These are phyloP conservation scores for Pica pica DNA, from an alignment of 2,113 vertebrate species.

Conservation along the genomic window DNA sequence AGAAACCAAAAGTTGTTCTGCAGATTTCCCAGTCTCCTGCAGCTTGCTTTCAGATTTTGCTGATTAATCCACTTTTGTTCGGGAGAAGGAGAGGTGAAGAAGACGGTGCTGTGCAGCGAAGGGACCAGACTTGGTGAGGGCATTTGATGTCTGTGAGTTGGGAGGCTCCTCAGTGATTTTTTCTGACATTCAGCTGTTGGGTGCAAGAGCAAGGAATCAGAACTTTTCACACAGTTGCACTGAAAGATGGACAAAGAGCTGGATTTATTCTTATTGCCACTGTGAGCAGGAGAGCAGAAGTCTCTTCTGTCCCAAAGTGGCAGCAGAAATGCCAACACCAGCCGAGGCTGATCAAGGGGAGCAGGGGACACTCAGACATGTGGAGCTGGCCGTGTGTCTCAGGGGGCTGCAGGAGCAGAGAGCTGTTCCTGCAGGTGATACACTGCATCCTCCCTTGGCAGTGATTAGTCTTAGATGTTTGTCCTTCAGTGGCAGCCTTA, in stretches of 20 bases:
- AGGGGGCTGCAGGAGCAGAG: neutral
- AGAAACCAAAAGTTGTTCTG: conserved; percentile 12
- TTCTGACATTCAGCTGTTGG: neutral
- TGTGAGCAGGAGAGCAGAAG: neutral
- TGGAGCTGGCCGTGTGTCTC: neutral
- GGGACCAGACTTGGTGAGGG: neutral
- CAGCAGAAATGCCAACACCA: accelerated
- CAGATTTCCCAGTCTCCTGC: neutral
- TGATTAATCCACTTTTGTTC: neutral
- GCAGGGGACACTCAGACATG: neutral
- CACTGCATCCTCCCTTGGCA: neutral
- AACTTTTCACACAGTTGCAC: neutral
- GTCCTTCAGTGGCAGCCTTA: neutral
- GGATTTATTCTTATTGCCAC: neutral
- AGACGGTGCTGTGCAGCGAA: neutral
- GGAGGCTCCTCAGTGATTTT: neutral
- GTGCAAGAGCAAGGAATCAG: neutral
- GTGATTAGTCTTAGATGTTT: neutral
- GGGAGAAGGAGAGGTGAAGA: neutral
- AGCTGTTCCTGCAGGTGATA: neutral
- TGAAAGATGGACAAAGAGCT: neutral
- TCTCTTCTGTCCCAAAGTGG: neutral
- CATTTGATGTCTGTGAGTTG: neutral
- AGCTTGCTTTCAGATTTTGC: neutral
- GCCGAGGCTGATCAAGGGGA: accelerated